These are phyloP conservation scores for Tubulanus polymorphus DNA, from an alignment of 2,888 invertebrate species.

Conservation along the genomic window DNA sequence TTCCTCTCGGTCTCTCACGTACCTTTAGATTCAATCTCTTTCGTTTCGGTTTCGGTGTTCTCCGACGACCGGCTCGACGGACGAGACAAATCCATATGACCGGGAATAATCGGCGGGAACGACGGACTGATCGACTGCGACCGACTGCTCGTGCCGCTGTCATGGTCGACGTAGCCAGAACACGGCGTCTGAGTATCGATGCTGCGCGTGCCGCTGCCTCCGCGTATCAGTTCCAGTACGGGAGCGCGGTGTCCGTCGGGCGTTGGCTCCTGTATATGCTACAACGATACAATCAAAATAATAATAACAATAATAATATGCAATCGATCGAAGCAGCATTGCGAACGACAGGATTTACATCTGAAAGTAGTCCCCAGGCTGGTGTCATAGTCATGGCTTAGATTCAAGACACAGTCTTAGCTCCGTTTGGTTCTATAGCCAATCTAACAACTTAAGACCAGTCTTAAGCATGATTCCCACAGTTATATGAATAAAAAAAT, in stretches of 20 bases:
- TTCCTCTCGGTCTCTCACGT: no score
- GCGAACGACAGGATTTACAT: no score
- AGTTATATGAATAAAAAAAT: no score
- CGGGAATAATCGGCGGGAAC: slow-evolving; percentile 55
- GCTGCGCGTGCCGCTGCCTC: slow-evolving; percentile 60
- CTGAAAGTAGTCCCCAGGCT: no score
- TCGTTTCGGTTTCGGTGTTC: slow-evolving; percentile 17
- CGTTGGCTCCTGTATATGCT: slow-evolving; percentile 61
- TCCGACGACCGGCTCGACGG: slow-evolving; percentile 59
- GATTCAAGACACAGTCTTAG: no score
- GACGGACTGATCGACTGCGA: slow-evolving; percentile 65
- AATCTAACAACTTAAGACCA: no score
- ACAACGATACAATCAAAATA: slow-evolving; percentile 21
- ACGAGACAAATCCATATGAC: slow-evolving; percentile 62
- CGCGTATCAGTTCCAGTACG: slow-evolving; percentile 68
- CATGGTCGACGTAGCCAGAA: slow-evolving; percentile 51
- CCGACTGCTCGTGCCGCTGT: slow-evolving; percentile 32
- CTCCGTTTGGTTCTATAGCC: no score
- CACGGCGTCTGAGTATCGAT: slow-evolving; percentile 86
- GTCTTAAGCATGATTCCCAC: no score
- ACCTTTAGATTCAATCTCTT: slow-evolving; percentile 2
- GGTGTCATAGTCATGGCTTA: no score
- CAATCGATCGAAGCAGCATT: no score
- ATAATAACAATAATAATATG: no score
- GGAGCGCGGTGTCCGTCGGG: slow-evolving; percentile 85